A percentile compares a stretch with the other conserved stretches of the same genome.
Conservation (phyloP, 2,888 invertebrate genomes). For the Cylindroiulus punctatus region DNA sequence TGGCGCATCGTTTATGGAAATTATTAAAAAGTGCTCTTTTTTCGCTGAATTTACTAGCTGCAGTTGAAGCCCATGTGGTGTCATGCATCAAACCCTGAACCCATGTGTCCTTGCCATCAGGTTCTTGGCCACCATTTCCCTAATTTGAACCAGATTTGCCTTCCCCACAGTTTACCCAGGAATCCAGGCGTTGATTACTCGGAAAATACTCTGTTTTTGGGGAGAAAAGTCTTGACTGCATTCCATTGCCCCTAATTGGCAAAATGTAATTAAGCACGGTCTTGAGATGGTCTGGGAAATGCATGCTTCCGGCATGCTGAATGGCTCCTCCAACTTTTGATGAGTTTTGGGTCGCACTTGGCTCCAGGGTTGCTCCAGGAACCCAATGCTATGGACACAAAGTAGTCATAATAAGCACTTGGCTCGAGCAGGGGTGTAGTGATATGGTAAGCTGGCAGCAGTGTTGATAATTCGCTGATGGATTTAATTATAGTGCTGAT, state of each 20-base stretch:
- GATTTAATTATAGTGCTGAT: constrained; percentile 21
- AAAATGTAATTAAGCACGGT: constrained; percentile 1
- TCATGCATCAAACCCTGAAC: not conserved
- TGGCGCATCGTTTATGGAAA: not conserved
- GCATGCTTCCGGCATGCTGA: constrained; percentile 1
- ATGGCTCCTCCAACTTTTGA: not conserved
- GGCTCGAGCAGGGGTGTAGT: not conserved
- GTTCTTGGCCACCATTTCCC: not conserved
- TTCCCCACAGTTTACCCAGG: not conserved
- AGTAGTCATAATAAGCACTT: not conserved
- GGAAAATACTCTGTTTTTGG: not conserved
- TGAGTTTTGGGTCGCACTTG: not conserved
- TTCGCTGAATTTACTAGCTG: not conserved
- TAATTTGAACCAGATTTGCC: constrained; percentile 38
- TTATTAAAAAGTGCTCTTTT: not conserved
- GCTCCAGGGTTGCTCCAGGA: not conserved
- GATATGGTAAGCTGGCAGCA: not conserved
- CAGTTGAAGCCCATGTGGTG: constrained; percentile 26
- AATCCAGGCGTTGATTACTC: not conserved
- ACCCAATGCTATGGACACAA: not conserved
- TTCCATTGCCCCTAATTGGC: constrained; percentile 32
- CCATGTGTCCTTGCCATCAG: not conserved
- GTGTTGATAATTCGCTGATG: not conserved
- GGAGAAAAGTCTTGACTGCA: not conserved
- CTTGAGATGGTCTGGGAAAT: not conserved